Evolutionary conservation across 92 coral and sea anemone genomes (phyloP).

Genomic region (Heteractis magnifica): DNA sequence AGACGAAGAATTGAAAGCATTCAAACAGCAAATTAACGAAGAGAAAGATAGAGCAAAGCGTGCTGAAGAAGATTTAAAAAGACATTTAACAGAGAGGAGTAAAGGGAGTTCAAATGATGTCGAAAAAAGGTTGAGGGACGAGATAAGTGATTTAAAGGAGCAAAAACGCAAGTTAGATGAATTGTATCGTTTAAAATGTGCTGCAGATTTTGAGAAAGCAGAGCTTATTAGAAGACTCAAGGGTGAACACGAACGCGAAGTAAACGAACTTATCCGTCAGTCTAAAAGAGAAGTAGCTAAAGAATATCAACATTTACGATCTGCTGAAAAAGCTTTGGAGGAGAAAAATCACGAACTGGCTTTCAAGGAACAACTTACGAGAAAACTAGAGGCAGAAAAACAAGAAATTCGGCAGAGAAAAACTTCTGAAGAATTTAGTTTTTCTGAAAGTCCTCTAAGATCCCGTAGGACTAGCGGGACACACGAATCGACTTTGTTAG

Average conservation of each 20-base stretch:
- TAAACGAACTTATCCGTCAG: slow-evolving; percentile 71
- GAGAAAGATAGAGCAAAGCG: slow-evolving; percentile 77
- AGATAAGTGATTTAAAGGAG: slow-evolving; percentile 63
- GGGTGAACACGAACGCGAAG: slow-evolving; percentile 86
- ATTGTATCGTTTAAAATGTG: slow-evolving; percentile 66
- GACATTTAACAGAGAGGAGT: slow-evolving; percentile 60
- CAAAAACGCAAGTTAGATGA: slow-evolving; percentile 88
- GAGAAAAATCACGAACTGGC: slow-evolving; percentile 89
- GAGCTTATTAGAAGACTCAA: slow-evolving; percentile 84
- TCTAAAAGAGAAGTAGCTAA: slow-evolving; percentile 89
- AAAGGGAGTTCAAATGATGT: slow-evolving; percentile 61
- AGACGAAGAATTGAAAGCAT: slow-evolving; percentile 90
- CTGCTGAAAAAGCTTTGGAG: slow-evolving; percentile 80
- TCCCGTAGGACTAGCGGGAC: slow-evolving; percentile 29
- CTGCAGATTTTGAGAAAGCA: slow-evolving; percentile 91
- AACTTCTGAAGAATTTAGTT: slow-evolving; percentile 56
- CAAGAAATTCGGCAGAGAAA: slow-evolving; percentile 63
- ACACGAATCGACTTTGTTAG: slow-evolving; percentile 11
- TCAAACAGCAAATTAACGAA: slow-evolving; percentile 79
- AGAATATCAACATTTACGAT: slow-evolving; percentile 83
- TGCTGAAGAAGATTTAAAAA: slow-evolving; percentile 79
- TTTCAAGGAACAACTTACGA: slow-evolving; percentile 82
- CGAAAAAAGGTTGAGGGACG: slow-evolving; percentile 73
- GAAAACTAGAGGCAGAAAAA: slow-evolving; percentile 82
- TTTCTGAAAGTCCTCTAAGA: slow-evolving; percentile 32